These are phyloP conservation scores for Drosophila mimetica DNA, from an alignment of 2,888 invertebrate species.

Conservation along the genomic window DNA sequence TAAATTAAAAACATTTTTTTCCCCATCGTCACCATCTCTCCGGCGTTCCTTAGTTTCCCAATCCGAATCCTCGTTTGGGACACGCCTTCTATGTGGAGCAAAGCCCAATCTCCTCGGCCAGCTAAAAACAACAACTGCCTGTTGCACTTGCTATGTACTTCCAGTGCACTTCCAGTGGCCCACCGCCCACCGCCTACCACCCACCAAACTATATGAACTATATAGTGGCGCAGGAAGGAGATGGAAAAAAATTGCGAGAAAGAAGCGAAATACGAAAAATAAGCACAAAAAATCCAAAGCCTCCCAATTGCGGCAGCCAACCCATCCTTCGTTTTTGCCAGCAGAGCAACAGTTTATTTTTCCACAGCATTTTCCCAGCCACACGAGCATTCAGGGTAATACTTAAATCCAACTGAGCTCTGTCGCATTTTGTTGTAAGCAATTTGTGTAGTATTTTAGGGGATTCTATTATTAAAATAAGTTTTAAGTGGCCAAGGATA, in stretches of 20 bases:
- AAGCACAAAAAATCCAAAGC: slow-evolving; percentile 51
- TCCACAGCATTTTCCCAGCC: slow-evolving; percentile 11
- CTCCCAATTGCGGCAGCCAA: slow-evolving; percentile 40
- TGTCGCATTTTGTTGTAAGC: slow-evolving; percentile 10
- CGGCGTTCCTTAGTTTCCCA: slow-evolving; percentile 13
- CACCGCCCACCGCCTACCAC: slow-evolving; percentile 19
- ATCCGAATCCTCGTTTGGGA: slow-evolving; percentile 33
- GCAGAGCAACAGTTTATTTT: slow-evolving; percentile 52
- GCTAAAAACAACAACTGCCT: slow-evolving; percentile 70
- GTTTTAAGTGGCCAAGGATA: not conserved
- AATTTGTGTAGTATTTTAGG: slow-evolving; percentile 12
- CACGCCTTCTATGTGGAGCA: slow-evolving; percentile 46
- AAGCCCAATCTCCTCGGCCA: slow-evolving; percentile 37
- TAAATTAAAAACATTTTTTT: slow-evolving; percentile 71
- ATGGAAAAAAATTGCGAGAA: slow-evolving; percentile 43
- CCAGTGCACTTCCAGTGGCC: slow-evolving; percentile 42
- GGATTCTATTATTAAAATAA: not conserved
- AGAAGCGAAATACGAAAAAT: slow-evolving; percentile 66
- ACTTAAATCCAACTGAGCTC: slow-evolving; percentile 12
- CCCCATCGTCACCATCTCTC: not conserved
- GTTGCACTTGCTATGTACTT: slow-evolving; percentile 66
- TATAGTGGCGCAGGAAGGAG: slow-evolving; percentile 34
- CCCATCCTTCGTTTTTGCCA: slow-evolving; percentile 13
- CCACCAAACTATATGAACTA: slow-evolving; percentile 34
- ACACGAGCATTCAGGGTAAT: slow-evolving; percentile 9